Evolutionary conservation across 2,797 vertebrate genomes (phyloP), one percentile per base, ranked within the genome.

Genomic region (Brachyrhaphis roseni): DNA sequence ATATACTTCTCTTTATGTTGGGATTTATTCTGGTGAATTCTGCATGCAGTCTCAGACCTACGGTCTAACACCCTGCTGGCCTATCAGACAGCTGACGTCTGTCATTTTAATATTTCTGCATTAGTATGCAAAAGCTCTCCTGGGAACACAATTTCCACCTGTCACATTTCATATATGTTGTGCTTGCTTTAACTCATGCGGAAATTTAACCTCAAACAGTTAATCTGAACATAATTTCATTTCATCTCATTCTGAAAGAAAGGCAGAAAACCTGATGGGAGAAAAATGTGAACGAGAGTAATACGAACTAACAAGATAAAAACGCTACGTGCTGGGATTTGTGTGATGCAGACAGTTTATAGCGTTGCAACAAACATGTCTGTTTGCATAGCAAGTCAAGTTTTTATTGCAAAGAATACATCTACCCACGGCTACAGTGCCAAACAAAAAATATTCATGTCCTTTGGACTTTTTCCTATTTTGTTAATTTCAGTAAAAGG

Each of bases 91-190:
- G 34, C 49, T 87, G 53, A 82, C 74, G 76, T 85, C 49, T 85
- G 81, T 85, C 59, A 81, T 86, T 91, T 91, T 90, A 90, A 88
- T 91, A 89, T 87, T 45, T 18, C 34, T 76, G 80, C 82, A 81
- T 89, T 87, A 86, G 77, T 66, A 86, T 86, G 74, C 75, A 79
- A 86, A 87, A 90, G 75, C 76, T 89, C 87, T 90, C 79, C 80
- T 16, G 80, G 82, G 74, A 68, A 85, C 36, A 83, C 76, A 90
- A 89, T 92, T 91, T 80, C 71, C 86, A 87, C 85, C 78, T 85
- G 85, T 88, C 88, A 86, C 53, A 85, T 75, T 82, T 77, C 78
- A 86, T 85, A 84, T 81, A 82, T 77, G 84, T 79, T 80, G 68
- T 85, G 78, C 87, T 87, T 84, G 78, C 68, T 80, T 77, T 76